These are phyloP conservation scores for Pyrgus malvae DNA, from an alignment of 2,888 invertebrate species.

Conservation along the genomic window DNA sequence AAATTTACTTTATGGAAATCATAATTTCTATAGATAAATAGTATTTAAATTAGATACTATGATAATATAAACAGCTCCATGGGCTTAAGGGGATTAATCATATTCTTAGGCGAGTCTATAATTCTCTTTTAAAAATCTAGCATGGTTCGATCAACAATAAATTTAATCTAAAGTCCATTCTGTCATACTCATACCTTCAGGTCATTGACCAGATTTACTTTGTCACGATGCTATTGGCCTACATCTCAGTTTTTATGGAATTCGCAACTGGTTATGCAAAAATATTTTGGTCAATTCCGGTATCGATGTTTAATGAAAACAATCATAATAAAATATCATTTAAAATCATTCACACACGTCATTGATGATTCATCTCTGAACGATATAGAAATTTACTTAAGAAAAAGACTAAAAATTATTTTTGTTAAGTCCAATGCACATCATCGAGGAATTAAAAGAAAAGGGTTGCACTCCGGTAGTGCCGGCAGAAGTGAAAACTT, in stretches of 20 bases:
- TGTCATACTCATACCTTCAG: neutral
- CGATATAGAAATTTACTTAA: too few relatives aligned
- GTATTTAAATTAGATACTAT: too few relatives aligned
- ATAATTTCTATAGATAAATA: too few relatives aligned
- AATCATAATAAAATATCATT: too few relatives aligned
- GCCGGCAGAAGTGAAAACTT: too few relatives aligned
- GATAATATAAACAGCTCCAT: neutral
- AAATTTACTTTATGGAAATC: too few relatives aligned
- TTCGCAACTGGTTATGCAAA: conserved; percentile 21
- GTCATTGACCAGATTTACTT: conserved; percentile 11
- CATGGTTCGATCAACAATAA: neutral
- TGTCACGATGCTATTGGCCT: conserved; percentile 9
- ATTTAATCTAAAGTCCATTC: neutral
- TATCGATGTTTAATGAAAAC: neutral
- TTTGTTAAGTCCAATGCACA: too few relatives aligned
- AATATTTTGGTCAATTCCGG: conserved; percentile 1
- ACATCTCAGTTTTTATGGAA: conserved; percentile 3
- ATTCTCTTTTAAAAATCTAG: neutral
- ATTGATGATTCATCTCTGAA: too few relatives aligned
- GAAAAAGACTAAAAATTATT: too few relatives aligned
- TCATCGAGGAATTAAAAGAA: too few relatives aligned
- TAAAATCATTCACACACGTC: too few relatives aligned
- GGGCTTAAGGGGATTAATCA: neutral
- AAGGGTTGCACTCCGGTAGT: too few relatives aligned
- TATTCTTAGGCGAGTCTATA: neutral